Evolutionary conservation across 2,797 vertebrate genomes (phyloP).

Genomic region (Aplochiton taeniatus): DNA sequence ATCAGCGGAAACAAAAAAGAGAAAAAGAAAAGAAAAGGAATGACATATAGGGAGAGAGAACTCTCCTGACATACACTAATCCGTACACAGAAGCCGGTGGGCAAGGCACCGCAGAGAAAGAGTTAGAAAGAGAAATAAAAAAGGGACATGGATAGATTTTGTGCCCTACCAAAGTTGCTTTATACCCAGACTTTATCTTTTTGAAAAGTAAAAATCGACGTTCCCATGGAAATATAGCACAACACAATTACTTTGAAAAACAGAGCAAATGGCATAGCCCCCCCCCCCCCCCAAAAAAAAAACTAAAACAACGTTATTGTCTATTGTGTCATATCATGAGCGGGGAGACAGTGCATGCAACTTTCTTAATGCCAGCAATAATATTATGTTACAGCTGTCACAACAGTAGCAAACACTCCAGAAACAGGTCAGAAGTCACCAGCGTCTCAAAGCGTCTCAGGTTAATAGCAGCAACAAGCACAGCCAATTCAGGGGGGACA

Average conservation of each 20-base stretch:
- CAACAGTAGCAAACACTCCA: slow-evolving; percentile 46
- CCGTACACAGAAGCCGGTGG: slow-evolving; percentile 31
- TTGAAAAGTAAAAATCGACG: too few species aligned
- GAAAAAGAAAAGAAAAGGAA: slow-evolving; percentile 66
- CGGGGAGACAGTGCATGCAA: slow-evolving; percentile 8
- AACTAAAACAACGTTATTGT: too few species aligned
- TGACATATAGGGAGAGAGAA: slow-evolving; percentile 68
- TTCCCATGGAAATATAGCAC: too few species aligned
- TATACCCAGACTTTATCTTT: too few species aligned
- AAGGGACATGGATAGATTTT: background rate
- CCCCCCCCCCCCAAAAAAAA: too few species aligned
- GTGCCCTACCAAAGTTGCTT: too few species aligned
- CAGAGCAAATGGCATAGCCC: too few species aligned
- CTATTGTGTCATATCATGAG: slow-evolving; percentile 7
- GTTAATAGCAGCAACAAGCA: slow-evolving; percentile 41
- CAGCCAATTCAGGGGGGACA: slow-evolving; percentile 35
- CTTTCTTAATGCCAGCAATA: slow-evolving; percentile 40
- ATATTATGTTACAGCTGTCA: slow-evolving; percentile 52
- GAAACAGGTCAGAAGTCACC: slow-evolving; percentile 56
- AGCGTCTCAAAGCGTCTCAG: slow-evolving; percentile 55
- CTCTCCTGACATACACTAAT: slow-evolving; percentile 55
- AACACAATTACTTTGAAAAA: too few species aligned
- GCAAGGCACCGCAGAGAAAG: slow-evolving; percentile 28
- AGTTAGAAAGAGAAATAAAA: slow-evolving; percentile 19
- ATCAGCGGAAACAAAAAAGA: slow-evolving; percentile 70